These are phyloP conservation scores for Cynocephalus volans DNA, from an alignment of 2,113 vertebrate genomes.

Conservation along the genomic window DNA sequence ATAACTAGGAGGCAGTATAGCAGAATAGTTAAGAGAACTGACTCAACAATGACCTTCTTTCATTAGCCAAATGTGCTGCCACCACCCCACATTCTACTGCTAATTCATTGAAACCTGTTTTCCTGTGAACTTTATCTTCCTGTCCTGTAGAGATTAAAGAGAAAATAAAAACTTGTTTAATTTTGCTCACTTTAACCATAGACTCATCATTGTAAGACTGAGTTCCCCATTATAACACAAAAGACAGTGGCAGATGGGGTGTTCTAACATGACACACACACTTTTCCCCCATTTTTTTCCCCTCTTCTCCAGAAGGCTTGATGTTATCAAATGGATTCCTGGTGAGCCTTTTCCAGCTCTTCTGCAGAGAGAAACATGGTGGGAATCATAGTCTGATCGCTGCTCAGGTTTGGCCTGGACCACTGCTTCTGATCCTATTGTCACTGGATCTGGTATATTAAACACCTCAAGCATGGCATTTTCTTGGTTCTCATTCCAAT, in stretches of 20 bases:
- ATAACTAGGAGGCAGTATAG: background rate
- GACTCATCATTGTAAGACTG: background rate
- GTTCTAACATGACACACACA: background rate
- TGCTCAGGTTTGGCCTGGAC: background rate
- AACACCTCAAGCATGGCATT: background rate
- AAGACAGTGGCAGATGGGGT: background rate
- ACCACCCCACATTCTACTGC: background rate
- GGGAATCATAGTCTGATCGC: background rate
- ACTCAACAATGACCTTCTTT: background rate
- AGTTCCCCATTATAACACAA: background rate
- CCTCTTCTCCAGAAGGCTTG: background rate
- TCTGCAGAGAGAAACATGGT: background rate
- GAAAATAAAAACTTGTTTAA: background rate
- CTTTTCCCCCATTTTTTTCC: background rate
- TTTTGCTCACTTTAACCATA: conserved; percentile 10
- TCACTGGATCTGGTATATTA: background rate
- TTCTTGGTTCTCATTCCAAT: background rate
- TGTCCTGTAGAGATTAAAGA: background rate
- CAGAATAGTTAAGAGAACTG: background rate
- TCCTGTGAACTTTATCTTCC: background rate
- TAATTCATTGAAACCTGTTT: background rate
- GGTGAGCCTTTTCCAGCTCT: background rate
- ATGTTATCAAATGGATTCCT: background rate
- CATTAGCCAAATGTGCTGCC: background rate
- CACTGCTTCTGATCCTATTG: background rate